Evolutionary conservation across 2,113 vertebrate genomes (phyloP), one percentile per base, ranked within the genome.

Genomic region (Anhinga anhinga): DNA sequence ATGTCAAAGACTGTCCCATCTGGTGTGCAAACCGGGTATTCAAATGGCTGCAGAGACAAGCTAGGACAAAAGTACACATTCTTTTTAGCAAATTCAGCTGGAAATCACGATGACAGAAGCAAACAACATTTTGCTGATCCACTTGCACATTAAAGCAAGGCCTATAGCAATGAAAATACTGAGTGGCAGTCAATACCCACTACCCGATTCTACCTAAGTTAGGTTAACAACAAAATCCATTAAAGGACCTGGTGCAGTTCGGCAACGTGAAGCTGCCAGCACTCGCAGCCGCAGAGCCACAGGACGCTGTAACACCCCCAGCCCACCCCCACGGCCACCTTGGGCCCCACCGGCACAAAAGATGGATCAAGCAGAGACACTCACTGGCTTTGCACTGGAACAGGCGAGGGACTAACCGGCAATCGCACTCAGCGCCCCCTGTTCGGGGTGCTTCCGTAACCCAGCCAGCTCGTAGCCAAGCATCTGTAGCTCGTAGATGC

Each of bases 1-100:
- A 99, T 98, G 92, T 99, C 99, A 96, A 99, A 99, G 86, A 99
- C 98, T 10, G 99, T 97, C 10, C 99, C 99, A 65, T 99, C 99
- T 4, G 97, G 98, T 3, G 99, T 99, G 90, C 99, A 99, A 92
- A 99, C 99, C 0, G 99, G 99, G 95, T 99, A 99, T 82, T 99
- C 98, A 88, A 99, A 99, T 1, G 99, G 99, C 97, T 99, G 99
- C 55, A 99, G 98, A 63, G 99, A 99, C 93, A 99, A 98, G 93
- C 99, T 99, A 90, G 88, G 52, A 78, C 67, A 71, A 58, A 97
- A 93, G 29, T 20, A 71, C 27, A 82, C 7, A 23, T 7, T 27
- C 26, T 23, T 53, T 58, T 97, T 26, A 92, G 80, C 42, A 94
- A 94, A 74, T 56, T 23, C 65, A 78, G n/a, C 18, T 45, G 17